Percentiles rank a stretch among this genome's conserved stretches.
These are phyloP conservation scores for Archips crataeganus DNA, from an alignment of 2,888 invertebrate genomes.

Conservation along the genomic window DNA sequence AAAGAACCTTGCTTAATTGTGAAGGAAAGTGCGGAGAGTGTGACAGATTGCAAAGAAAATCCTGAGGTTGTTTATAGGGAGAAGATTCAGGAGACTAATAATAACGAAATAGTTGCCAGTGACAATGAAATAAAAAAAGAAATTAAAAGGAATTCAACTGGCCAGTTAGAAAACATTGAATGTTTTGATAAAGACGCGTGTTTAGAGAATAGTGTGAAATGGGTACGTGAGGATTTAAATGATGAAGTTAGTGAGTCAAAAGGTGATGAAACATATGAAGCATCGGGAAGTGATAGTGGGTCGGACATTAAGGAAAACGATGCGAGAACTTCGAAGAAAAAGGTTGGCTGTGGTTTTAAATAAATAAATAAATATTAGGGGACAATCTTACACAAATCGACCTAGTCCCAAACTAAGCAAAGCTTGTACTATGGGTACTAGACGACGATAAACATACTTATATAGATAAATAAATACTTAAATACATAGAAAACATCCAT, in stretches of 20 bases:
- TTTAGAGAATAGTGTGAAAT: not conserved
- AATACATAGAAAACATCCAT: too few species aligned
- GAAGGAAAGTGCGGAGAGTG: conserved; percentile 42
- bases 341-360: conserved; percentile 14
- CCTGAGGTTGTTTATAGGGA: conserved; percentile 40
- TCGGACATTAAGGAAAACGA: conserved; percentile 23
- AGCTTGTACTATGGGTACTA: too few species aligned
- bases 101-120: conserved; percentile 25
- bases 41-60: conserved; percentile 39
- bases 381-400: too few species aligned
- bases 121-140: not conserved
- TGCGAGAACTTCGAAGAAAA: conserved; percentile 17
- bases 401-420: too few species aligned
- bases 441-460: too few species aligned
- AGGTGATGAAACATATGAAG: conserved; percentile 35
- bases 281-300: conserved; percentile 20
- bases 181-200: conserved; percentile 26
- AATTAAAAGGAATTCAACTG: not conserved
- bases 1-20: conserved; percentile 48
- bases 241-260: conserved; percentile 40
- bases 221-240: conserved; percentile 13
- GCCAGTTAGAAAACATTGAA: conserved; percentile 44
- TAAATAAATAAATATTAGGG: too few species aligned
- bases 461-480: too few species aligned
- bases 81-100: conserved; percentile 18